Conservation (phyloP, 2,797 vertebrate species). For the Borostomias antarcticus region DNA sequence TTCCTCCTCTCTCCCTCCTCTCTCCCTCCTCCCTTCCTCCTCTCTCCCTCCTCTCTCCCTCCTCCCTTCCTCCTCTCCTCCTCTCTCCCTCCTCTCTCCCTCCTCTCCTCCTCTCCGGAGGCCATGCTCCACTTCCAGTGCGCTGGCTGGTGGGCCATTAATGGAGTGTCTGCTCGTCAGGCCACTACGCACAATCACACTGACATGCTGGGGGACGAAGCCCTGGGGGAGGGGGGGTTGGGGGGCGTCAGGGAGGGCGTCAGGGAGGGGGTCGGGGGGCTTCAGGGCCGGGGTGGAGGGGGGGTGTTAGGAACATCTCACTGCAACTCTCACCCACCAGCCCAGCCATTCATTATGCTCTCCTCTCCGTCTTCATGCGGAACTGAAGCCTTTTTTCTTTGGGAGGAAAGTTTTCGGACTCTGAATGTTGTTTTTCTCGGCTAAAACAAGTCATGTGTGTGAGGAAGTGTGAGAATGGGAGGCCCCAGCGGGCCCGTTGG, state of each 20-base stretch:
- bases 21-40: slow-evolving; percentile 9
- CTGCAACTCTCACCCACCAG: not conserved
- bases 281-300: not conserved
- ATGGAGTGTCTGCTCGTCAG: slow-evolving; percentile 47
- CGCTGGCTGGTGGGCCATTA: slow-evolving; percentile 40
- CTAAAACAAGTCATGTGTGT: not conserved
- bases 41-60: slow-evolving; percentile 1
- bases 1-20: not conserved
- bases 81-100: no score
- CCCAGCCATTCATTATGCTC: not conserved
- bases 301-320: not conserved
- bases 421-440: not conserved
- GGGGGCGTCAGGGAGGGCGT: not conserved
- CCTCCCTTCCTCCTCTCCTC: not conserved
- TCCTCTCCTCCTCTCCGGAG: slow-evolving; percentile 14
- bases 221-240: not conserved
- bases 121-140: slow-evolving; percentile 44
- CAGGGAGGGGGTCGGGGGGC: not conserved
- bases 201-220: slow-evolving; percentile 31
- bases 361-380: not conserved
- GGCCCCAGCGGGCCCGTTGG: not conserved
- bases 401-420: not conserved
- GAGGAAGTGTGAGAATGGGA: not conserved
- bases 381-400: not conserved
- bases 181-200: slow-evolving; percentile 35